phyloP scores from a whole-genome alignment of 2,797 vertebrate genomes.

The Sus cebifrons region DNA sequence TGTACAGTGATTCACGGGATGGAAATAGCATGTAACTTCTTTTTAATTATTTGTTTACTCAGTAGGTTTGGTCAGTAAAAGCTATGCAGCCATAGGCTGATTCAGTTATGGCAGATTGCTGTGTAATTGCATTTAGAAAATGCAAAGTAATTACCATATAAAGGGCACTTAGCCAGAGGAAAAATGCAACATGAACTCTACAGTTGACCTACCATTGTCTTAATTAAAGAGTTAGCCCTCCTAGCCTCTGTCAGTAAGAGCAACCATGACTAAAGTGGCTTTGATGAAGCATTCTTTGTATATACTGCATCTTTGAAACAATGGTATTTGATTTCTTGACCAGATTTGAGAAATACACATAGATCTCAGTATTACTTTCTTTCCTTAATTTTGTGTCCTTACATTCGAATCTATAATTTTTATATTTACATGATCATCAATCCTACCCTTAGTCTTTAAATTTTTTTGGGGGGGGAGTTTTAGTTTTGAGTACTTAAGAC shows the following conservation, averaged over 20 bases:
- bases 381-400: slow-evolving; percentile 17
- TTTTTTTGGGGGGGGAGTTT: neutral
- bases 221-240: slow-evolving; percentile 41
- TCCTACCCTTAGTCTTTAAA: slow-evolving; percentile 22
- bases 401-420: neutral
- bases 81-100: slow-evolving; percentile 5
- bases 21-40: neutral
- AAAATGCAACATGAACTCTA: neutral
- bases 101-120: slow-evolving; percentile 18
- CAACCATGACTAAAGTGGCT: neutral
- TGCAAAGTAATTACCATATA: slow-evolving; percentile 42
- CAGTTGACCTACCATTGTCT: neutral
- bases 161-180: neutral
- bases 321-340: neutral
- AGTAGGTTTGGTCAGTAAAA: slow-evolving; percentile 39
- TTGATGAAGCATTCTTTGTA: neutral
- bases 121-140: slow-evolving; percentile 59
- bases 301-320: slow-evolving; percentile 6
- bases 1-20: neutral
- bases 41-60: slow-evolving; percentile 54
- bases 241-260: neutral
- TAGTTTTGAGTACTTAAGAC: slow-evolving; percentile 23
- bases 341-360: neutral
- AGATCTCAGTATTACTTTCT: neutral
- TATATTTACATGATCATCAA: slow-evolving; percentile 11